Conservation (phyloP, 2,797 vertebrate species). For the Balearica regulorum region DNA sequence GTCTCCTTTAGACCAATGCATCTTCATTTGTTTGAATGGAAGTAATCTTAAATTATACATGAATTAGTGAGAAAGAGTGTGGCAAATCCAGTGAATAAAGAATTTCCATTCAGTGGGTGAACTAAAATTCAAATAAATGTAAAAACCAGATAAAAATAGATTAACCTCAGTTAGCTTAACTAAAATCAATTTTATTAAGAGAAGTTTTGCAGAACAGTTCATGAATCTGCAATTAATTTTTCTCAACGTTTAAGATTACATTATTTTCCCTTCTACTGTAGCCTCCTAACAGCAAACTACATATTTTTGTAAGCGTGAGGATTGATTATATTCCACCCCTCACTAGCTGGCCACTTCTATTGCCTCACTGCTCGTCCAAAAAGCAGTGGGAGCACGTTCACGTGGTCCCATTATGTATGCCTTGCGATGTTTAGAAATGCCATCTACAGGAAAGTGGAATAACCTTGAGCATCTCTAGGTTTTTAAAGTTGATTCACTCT, state of each 20-base stretch:
- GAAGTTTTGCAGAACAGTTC: background rate
- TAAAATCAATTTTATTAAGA: background rate
- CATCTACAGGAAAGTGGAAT: background rate
- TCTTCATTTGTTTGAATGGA: background rate
- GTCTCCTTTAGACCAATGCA: background rate
- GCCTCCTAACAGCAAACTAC: background rate
- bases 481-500: background rate
- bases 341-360: background rate
- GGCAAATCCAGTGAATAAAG: background rate
- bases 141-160: background rate
- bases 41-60: background rate
- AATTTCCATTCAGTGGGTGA: background rate
- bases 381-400: background rate
- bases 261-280: background rate
- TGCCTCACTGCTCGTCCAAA: background rate
- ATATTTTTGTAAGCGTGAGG: accelerated
- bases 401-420: accelerated
- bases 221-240: background rate
- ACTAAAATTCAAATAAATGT: background rate
- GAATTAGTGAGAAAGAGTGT: background rate
- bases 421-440: background rate
- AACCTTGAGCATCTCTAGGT: background rate
- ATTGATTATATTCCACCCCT: background rate
- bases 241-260: background rate
- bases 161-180: background rate